Evolutionary conservation across 1,140 invertebrate genomes (phyloP), one percentile per base, ranked within the genome.

Genomic region (Panagrolaimus sp.): DNA sequence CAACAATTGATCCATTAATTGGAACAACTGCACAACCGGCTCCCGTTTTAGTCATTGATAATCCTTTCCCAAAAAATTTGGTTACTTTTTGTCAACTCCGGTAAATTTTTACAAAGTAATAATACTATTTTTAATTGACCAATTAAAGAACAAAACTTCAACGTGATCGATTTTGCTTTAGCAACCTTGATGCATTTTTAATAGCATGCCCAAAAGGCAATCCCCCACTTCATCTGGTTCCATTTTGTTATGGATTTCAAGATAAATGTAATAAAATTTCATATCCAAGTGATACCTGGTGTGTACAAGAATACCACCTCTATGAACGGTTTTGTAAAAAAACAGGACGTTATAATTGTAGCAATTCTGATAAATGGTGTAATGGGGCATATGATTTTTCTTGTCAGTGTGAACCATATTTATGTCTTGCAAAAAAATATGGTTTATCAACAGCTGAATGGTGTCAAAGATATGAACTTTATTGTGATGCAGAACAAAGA

Each of bases 381-480:
- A 13, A 31, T 0, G 38, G 20, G 23, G 11, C 13, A 1, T 38
- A 11, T 44, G 51, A 68, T 38, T 44, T 25, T 25, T 27, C 23
- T 13, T 68, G 67, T 47, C 23, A 46, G 8, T 68, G 67, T 43
- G 57, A 68, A 25, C 67, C 67, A 4, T 68, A 63, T 42, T 46
- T 14, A 11, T 68, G 67, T 46, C 42, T 68, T 16, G 63, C 57
- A 11, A 68, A 47, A 16, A 68, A 63, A 62, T 63, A 43, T 31
- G 67, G 38, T 65, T 16, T 65, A 44, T 63, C 46, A 43, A 68
- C 67, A 11, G 67, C 67, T 8, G 67, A 68, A 62, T 68, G 67
- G 67, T 68, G 67, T 48, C 67, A 68, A 63, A 48, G 67, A 43
- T 68, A 64, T 62, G 67, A 68, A 25, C 57, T 68, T 9, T 68